phyloP scores from a whole-genome alignment of 1,140 invertebrate species.

The Drosophila yakuba region DNA sequence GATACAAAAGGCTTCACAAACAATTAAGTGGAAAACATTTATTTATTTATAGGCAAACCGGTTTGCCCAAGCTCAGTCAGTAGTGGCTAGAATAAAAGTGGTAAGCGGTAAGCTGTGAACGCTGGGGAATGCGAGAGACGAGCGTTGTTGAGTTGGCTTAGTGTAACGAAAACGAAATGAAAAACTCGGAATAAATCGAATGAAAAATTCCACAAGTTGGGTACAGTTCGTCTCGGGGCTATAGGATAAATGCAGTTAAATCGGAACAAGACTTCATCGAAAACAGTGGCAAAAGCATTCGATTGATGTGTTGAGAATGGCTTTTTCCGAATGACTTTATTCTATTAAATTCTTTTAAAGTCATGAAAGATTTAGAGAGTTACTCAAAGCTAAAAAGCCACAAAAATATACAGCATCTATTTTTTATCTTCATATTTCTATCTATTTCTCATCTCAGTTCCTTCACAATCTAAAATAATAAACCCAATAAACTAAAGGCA shows the following conservation, averaged over 20 bases:
- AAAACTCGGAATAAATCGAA: conserved; percentile 46
- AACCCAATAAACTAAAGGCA: background rate
- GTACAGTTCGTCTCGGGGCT: conserved; percentile 34
- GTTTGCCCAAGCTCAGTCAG: conserved; percentile 49
- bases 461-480: too few relatives aligned
- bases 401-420: too few relatives aligned
- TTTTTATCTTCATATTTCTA: too few relatives aligned
- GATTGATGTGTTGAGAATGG: too few relatives aligned
- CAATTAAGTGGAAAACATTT: conserved; percentile 74
- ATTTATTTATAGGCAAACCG: conserved; percentile 65
- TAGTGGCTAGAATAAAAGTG: conserved; percentile 54
- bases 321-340: too few relatives aligned
- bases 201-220: conserved; percentile 28
- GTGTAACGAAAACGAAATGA: conserved; percentile 49
- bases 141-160: conserved; percentile 17
- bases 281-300: too few relatives aligned
- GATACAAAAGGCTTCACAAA: conserved; percentile 49
- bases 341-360: too few relatives aligned
- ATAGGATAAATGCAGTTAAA: conserved; percentile 14
- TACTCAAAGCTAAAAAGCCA: too few relatives aligned
- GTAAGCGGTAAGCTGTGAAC: conserved; percentile 30
- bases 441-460: too few relatives aligned
- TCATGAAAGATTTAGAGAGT: too few relatives aligned
- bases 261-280: conserved; percentile 2
- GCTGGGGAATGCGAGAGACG: conserved; percentile 24